Percentiles rank a stretch among this genome's conserved stretches.
Evolutionary conservation across 2,113 vertebrate genomes (phyloP).

Genomic region (Oostethus manadensis): DNA sequence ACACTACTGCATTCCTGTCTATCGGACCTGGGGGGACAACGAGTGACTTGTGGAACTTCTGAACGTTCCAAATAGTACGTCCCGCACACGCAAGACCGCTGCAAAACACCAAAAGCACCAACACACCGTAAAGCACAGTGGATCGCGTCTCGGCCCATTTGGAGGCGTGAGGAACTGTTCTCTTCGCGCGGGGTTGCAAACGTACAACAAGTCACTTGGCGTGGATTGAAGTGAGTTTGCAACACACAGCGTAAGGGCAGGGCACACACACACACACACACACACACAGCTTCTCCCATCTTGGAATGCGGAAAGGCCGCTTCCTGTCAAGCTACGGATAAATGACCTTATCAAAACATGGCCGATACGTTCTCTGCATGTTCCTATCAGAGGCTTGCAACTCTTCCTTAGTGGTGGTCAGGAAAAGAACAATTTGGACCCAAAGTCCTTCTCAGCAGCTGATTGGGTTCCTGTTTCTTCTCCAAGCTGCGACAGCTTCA

Average conservation of each 20-base stretch:
- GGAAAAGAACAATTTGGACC: slow-evolving; percentile 63
- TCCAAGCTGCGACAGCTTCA: neutral
- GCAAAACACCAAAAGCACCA: too few relatives aligned
- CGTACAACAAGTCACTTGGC: neutral
- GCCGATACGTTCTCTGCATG: slow-evolving; percentile 33
- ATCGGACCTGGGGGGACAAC: too few relatives aligned
- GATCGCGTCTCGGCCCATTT: slow-evolving; percentile 68
- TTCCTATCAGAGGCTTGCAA: slow-evolving; percentile 31
- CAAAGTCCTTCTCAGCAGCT: neutral
- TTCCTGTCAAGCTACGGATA: slow-evolving; percentile 57
- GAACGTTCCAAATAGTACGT: too few relatives aligned
- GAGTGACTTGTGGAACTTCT: too few relatives aligned
- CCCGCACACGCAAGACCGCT: too few relatives aligned
- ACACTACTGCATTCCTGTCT: too few relatives aligned
- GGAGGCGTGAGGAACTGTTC: slow-evolving; percentile 34
- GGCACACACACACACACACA: neutral
- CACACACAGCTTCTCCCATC: slow-evolving; percentile 12
- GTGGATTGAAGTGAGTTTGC: neutral
- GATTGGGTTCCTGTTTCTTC: slow-evolving; percentile 2
- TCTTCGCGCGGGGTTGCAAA: slow-evolving; percentile 47
- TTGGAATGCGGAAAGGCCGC: slow-evolving; percentile 72
- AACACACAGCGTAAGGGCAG: neutral
- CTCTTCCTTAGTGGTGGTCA: slow-evolving; percentile 44
- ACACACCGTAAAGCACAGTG: slow-evolving; percentile 70
- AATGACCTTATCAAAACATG: slow-evolving; percentile 37